Evolutionary conservation across 2,888 invertebrate species (phyloP).

Genomic region (Bibio marci): DNA sequence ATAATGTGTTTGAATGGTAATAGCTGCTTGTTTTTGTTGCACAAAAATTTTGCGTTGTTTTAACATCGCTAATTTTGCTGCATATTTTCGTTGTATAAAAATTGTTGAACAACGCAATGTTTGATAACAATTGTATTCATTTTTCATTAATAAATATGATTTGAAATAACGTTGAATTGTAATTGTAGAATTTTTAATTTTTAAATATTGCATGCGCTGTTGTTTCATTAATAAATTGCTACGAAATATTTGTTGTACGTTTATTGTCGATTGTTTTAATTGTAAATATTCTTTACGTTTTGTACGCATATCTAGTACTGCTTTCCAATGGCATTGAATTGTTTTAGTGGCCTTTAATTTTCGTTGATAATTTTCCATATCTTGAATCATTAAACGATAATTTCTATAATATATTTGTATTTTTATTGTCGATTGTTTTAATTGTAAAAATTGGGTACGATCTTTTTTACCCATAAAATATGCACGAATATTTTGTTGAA

Average conservation of each 20-base stretch:
- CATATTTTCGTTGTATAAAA: constrained; percentile 29
- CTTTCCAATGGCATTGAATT: constrained; percentile 9
- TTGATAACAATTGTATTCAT: constrained; percentile 7
- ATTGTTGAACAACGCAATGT: constrained; percentile 12
- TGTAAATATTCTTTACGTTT: constrained; percentile 18
- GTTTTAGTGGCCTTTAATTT: not conserved
- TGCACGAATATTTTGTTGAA: constrained; percentile 19
- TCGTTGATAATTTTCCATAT: constrained; percentile 15
- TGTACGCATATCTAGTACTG: constrained; percentile 15
- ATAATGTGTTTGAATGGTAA: too few species aligned
- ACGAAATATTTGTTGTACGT: constrained; percentile 29
- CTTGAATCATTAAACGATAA: constrained; percentile 14
- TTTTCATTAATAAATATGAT: constrained; percentile 11
- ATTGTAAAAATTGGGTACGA: constrained; percentile 3
- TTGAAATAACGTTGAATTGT: constrained; percentile 27
- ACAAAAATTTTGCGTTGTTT: too few species aligned
- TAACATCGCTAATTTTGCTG: too few species aligned
- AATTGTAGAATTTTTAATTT: constrained; percentile 14
- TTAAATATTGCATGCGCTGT: constrained; percentile 17
- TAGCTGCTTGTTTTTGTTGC: too few species aligned
- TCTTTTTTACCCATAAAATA: constrained; percentile 18
- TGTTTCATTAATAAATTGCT: constrained; percentile 18
- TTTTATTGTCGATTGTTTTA: constrained; percentile 5
- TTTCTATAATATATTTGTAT: constrained; percentile 18
- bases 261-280: constrained; percentile 19